These are phyloP conservation scores for Hemithea aestivaria DNA, from an alignment of 2,888 invertebrate species.

Conservation along the genomic window DNA sequence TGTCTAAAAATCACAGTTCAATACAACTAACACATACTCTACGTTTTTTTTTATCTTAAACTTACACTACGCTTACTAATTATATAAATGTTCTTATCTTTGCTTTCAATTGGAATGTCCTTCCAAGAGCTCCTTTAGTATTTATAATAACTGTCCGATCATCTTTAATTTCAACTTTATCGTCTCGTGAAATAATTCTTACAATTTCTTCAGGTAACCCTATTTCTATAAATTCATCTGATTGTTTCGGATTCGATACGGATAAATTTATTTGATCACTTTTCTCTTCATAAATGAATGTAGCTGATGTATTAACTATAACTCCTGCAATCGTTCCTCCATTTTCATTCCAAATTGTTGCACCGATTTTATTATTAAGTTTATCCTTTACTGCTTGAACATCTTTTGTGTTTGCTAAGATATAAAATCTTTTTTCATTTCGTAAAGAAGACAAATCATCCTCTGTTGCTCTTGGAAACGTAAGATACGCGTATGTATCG, in stretches of 20 bases:
- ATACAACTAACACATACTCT: too few relatives aligned
- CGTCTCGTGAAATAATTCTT: background rate
- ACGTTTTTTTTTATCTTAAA: too few relatives aligned
- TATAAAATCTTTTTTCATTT: background rate
- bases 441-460: background rate
- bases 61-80: too few relatives aligned
- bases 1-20: too few relatives aligned
- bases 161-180: too few relatives aligned
- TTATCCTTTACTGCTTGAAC: constrained; percentile 1
- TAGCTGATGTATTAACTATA: background rate
- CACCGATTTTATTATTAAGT: background rate
- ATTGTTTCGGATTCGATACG: background rate
- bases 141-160: too few relatives aligned
- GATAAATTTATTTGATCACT: background rate
- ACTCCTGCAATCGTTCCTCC: background rate
- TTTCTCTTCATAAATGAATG: background rate
- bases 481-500: background rate
- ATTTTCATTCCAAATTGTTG: background rate
- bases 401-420: background rate
- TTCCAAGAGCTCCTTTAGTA: too few relatives aligned
- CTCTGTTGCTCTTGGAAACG: background rate
- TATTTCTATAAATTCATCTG: background rate
- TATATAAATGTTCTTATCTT: too few relatives aligned
- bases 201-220: background rate
- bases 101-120: too few relatives aligned